Conservation (phyloP, 1,140 invertebrate species). For the Cataglyphis hispanica region DNA sequence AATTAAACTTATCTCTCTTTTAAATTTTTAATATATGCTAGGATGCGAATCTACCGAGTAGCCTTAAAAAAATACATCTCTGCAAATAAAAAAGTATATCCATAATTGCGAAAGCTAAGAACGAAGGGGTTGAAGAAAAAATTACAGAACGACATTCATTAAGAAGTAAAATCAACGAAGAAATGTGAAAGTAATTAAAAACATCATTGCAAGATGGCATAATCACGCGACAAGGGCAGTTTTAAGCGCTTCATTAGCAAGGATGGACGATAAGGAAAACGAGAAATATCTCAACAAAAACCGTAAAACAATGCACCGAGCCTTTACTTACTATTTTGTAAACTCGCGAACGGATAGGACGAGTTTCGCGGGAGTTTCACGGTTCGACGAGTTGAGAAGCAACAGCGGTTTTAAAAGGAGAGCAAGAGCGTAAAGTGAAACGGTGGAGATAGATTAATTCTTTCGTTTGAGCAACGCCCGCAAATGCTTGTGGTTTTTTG, state of each 20-base stretch:
- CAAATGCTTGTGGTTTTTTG: constrained; percentile 29
- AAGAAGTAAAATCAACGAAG: constrained; percentile 26
- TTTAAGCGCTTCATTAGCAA: constrained; percentile 56
- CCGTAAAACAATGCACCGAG: constrained; percentile 38
- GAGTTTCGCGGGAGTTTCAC: constrained; percentile 49
- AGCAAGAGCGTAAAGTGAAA: constrained; percentile 49
- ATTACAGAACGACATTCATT: constrained; percentile 30
- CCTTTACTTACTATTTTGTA: constrained; percentile 59
- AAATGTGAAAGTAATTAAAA: constrained; percentile 55
- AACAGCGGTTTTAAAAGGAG: constrained; percentile 55
- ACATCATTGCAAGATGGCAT: constrained; percentile 35
- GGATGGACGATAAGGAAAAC: constrained; percentile 42
- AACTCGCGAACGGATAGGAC: constrained; percentile 39
- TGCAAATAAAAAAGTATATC: constrained; percentile 1
- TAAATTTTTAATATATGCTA: not conserved
- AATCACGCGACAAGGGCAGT: constrained; percentile 1
- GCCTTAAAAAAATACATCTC: constrained; percentile 11
- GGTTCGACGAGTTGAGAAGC: constrained; percentile 58
- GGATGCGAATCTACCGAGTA: not conserved
- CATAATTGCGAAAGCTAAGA: not conserved
- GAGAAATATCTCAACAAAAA: constrained; percentile 14
- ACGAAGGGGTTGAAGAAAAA: not conserved
- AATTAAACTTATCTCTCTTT: not conserved
- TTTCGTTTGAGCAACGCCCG: constrained; percentile 46
- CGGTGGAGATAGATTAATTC: constrained; percentile 50